A percentile compares a stretch with the other conserved stretches of the same genome.
Conservation (phyloP, 2,888 invertebrate species). For the Erpobdella octoculata region DNA sequence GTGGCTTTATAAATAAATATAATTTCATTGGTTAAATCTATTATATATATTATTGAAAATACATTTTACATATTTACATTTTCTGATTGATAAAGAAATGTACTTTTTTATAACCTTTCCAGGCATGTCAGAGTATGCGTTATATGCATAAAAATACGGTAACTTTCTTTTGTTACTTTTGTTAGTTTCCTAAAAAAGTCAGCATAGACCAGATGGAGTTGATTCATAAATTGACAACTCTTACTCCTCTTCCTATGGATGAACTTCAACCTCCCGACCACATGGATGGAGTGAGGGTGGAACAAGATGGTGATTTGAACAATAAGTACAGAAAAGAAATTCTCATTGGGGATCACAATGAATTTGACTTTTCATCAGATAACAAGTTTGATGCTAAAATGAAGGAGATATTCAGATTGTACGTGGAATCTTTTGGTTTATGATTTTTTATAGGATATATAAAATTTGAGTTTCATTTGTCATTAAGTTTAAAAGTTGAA, state of each 20-base stretch:
- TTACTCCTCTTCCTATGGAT: conserved; percentile 33
- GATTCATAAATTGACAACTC: neutral
- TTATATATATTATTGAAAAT: no score
- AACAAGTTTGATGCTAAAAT: conserved; percentile 8
- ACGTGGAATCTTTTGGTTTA: neutral
- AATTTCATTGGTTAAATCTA: no score
- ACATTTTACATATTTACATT: no score
- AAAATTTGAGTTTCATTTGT: neutral
- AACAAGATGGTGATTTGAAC: conserved; percentile 55
- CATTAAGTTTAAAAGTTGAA: neutral
- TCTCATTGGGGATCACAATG: conserved; percentile 17
- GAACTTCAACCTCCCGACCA: conserved; percentile 51
- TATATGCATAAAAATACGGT: no score
- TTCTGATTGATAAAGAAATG: no score
- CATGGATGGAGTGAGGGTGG: conserved; percentile 53
- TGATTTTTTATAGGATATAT: neutral
- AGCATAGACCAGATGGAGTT: neutral
- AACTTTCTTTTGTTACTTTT: no score
- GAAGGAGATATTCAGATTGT: conserved; percentile 24
- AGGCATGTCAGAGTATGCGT: no score
- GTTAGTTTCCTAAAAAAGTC: no score
- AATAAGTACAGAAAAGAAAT: conserved; percentile 47
- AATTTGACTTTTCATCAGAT: conserved; percentile 25
- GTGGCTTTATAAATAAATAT: no score
- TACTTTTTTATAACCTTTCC: no score